These are phyloP conservation scores for Drosophila aff. DNA, from an alignment of 1,140 invertebrate species.

Conservation along the genomic window DNA sequence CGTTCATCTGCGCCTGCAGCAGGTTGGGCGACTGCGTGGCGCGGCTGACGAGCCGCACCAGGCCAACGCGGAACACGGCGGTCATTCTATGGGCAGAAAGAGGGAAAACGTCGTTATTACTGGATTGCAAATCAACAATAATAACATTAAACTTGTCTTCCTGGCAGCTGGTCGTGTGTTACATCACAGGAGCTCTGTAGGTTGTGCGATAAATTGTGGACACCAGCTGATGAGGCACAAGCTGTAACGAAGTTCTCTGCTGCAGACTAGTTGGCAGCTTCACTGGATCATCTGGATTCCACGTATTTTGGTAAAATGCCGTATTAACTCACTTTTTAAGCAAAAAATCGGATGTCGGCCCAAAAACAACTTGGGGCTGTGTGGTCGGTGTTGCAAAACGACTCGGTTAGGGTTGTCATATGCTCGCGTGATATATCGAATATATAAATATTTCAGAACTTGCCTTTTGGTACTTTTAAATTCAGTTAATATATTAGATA, in stretches of 20 bases:
- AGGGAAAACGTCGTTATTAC: conserved; percentile 1
- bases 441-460: background rate
- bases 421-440: background rate
- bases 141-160: conserved; percentile 25
- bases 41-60: conserved; percentile 68
- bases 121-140: background rate
- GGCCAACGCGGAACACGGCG: conserved; percentile 81
- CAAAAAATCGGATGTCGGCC: conserved; percentile 62
- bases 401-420: conserved; percentile 1
- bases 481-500: background rate
- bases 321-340: conserved; percentile 66
- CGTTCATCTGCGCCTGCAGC: conserved; percentile 68
- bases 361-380: conserved; percentile 66
- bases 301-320: background rate
- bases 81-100: conserved; percentile 61
- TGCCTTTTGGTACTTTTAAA: background rate
- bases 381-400: conserved; percentile 63
- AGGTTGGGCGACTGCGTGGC: conserved; percentile 46
- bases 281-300: background rate
- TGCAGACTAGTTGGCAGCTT: background rate
- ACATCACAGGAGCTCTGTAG: conserved; percentile 63
- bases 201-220: conserved; percentile 3
- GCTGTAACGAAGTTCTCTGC: too few relatives aligned
- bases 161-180: conserved; percentile 48
- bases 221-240: background rate